Base-by-base conservation (phyloP, 2,113 vertebrate species). In the Empidonax traillii region DNA sequence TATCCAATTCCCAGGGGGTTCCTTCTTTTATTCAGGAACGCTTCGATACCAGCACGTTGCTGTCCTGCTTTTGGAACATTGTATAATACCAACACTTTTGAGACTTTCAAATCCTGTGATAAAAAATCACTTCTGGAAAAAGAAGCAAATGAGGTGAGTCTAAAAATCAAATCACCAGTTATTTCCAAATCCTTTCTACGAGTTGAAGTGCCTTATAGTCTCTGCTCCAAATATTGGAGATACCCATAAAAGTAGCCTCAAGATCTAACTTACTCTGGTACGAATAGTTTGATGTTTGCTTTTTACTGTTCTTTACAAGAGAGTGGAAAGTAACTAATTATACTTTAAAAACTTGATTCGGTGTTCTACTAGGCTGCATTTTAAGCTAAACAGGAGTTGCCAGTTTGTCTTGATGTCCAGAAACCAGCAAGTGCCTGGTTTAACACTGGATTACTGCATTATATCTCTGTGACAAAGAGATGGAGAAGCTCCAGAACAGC, bases 21-120 rank as follows among this genome's bases (percentile, higher is more conserved):
- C 31, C 94, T 52, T 94, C 16, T 89, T 19, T 3, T 78, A 6
- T n/a, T 56, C 71, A 99, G 99, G 79, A 98, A 98, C 69, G 98
- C 98, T 61, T 96, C 98, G 3, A 99, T 98, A 3, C 99, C 99
- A 35, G 98, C 98, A 6, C 99, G 72, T 30, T 99, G 99, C 97
- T 99, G 99, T 89, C 98, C 98, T 35, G 98, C 98, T 55, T n/a
- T 98, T 1, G 99, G 99, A 56, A 99, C 95, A 0, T 75, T 99
- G 58, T 98, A 99, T 56, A 99, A 99, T 94, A 99, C 99, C 94
- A 99, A 99, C 98, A 99, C 99, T 4, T 98, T 99, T 0, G 99
- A 99, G 93, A 98, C 99, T 79, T 99, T 99, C 96, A 99, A 99
- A 95, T 98, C 98, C 39, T 98, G 98, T 43, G 99, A 99, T 95